Conservation (phyloP, 2,797 vertebrate species). For the Odontamblyopus lacepedii region DNA sequence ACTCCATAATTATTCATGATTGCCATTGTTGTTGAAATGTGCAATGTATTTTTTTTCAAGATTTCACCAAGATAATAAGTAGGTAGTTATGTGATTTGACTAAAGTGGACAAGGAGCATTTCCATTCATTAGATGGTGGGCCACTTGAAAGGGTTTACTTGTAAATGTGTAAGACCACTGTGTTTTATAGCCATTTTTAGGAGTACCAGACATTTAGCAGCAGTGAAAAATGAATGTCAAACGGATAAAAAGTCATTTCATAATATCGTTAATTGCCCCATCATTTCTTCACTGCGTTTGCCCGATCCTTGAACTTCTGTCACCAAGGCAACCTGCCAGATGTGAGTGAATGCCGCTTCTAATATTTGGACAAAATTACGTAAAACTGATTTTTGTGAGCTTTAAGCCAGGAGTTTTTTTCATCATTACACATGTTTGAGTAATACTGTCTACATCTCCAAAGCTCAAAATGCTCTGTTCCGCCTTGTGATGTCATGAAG, state of each 20-base stretch:
- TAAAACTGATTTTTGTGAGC: too few species aligned
- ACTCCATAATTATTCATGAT: slow-evolving; percentile 1
- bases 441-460: too few species aligned
- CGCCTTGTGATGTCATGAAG: too few species aligned
- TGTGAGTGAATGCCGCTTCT: too few species aligned
- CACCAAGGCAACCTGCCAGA: not conserved
- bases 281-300: not conserved
- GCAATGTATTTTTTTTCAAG: not conserved
- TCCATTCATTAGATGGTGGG: not conserved
- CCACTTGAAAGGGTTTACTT: not conserved
- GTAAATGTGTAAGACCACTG: not conserved
- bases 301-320: not conserved
- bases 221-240: not conserved
- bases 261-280: not conserved
- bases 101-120: not conserved
- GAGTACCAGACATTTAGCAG: not conserved
- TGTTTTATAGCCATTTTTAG: not conserved
- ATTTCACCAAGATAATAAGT: slow-evolving; percentile 4
- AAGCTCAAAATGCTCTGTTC: too few species aligned
- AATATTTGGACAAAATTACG: too few species aligned
- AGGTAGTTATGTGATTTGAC: not conserved
- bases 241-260: not conserved
- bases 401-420: too few species aligned
- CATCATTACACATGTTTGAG: too few species aligned
- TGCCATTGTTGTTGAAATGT: not conserved